A percentile compares a stretch with the other conserved stretches of the same genome.
phyloP scores from a whole-genome alignment of 2,113 vertebrate genomes.

The Coreoperca whiteheadi region DNA sequence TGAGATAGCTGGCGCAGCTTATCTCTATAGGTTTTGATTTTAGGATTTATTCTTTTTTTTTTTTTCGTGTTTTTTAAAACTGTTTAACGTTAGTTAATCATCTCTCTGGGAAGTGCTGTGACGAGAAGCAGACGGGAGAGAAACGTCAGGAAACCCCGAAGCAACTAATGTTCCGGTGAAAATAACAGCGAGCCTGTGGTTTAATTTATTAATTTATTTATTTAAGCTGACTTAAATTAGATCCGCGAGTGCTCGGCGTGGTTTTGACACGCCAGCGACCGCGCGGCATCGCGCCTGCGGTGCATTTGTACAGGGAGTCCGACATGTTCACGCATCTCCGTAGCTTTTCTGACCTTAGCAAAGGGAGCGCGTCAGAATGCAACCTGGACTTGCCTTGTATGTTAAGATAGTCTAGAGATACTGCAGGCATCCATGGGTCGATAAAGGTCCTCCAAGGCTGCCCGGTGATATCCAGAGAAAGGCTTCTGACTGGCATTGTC shows the following conservation, averaged over 20 bases:
- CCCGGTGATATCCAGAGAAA: not conserved
- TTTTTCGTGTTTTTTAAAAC: not conserved
- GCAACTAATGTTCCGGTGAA: not conserved
- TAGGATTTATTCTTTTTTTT: not conserved
- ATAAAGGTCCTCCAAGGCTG: not conserved
- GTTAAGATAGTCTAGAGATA: not conserved
- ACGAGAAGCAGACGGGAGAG: not conserved
- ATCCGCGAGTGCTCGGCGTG: constrained; percentile 12
- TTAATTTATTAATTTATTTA: not conserved
- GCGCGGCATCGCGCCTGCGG: not conserved
- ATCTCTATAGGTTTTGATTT: not conserved
- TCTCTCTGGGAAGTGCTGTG: not conserved
- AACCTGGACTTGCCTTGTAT: no score
- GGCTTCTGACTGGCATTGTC: not conserved
- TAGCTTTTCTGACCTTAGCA: not conserved
- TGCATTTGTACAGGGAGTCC: not conserved
- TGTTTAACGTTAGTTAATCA: not conserved
- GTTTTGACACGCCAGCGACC: not conserved
- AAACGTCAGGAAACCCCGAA: not conserved
- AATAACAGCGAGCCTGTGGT: not conserved
- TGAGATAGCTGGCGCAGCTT: not conserved
- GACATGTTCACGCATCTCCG: not conserved
- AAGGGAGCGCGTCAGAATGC: not conserved
- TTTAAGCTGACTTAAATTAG: not conserved
- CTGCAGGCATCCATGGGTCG: not conserved